A percentile compares a stretch with the other conserved stretches of the same genome.
Conservation (phyloP, 2,113 vertebrate genomes). For the Himantopus leucocephalus region DNA sequence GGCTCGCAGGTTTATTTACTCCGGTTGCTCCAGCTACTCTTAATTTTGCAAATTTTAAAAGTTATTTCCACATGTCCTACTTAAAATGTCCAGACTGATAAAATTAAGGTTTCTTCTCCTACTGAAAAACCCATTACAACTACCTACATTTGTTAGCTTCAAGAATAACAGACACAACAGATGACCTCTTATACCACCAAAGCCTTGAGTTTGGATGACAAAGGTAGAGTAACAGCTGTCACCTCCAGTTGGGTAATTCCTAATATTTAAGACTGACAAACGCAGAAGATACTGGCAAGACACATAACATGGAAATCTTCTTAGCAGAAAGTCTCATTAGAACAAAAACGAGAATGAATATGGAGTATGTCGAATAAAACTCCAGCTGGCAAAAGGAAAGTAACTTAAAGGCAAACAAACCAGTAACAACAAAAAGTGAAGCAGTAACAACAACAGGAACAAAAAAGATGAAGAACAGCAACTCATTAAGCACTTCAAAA, state of each 20-base stretch:
- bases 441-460: neutral
- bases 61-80: neutral
- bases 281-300: neutral
- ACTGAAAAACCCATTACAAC: neutral
- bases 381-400: neutral
- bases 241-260: neutral
- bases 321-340: neutral
- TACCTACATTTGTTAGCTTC: neutral
- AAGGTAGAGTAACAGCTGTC: conserved; percentile 18
- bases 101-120: neutral
- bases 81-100: neutral
- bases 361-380: neutral
- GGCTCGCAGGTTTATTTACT: neutral
- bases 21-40: neutral
- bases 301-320: neutral
- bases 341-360: neutral
- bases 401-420: neutral
- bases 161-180: conserved; percentile 7
- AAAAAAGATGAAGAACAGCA: neutral
- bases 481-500: neutral
- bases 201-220: neutral
- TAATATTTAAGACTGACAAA: neutral
- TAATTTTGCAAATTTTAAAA: neutral
- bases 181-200: conserved; percentile 15
- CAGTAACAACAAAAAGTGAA: neutral